Base-by-base conservation (phyloP, 2,797 vertebrate genomes). In the Crax fasciolata region DNA sequence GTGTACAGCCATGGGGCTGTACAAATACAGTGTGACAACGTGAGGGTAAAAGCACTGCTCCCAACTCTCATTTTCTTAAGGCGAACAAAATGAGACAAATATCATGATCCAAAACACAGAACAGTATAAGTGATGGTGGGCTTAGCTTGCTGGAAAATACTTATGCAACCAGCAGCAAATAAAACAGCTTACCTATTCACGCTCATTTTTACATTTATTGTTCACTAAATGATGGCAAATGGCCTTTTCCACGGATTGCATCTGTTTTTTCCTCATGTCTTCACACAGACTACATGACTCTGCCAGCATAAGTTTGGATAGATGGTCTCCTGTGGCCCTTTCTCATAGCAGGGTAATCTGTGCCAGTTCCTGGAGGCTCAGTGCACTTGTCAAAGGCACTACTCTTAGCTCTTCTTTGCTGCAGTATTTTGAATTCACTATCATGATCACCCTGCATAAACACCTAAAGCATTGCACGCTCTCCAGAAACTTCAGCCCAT, bases 1-100 rank as follows among this genome's bases (percentile, higher is more conserved):
- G 17, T n/a, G 39, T 9, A 18, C 13, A 27, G 2, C 4, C 4
- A 2, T 0, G 11, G 1, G 0, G 3, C 49, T 44, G 32, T 28
- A 46, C 30, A 74, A 35, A 12, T 1, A 0, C 11, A 10, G 10
- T 1, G 23, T 27, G 74, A 15, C 32, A 51, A 66, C 2, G 2
- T 1, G 19, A 4, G 46, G 15, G 7, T 43, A 65, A 72, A 16
- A 49, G 43, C 44, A 32, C 52, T 77, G 57, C 19, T 57, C 49
- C 27, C 14, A n/a, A 9, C 38, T 2, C n/a, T 41, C 5, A 0
- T 18, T 11, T 28, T 52, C 43, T 2, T 28, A 58, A 67, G 57
- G 20, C 2, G 10, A 20, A 38, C 4, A 52, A 27, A 30, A 79
- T 44, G 27, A 65, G 25, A 54, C 6, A 25, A 11, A 35, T 10